A percentile compares a stretch with the other conserved stretches of the same genome.
These are phyloP conservation scores for Syngnathus typhle DNA, from an alignment of 2,113 vertebrate species.

Conservation along the genomic window DNA sequence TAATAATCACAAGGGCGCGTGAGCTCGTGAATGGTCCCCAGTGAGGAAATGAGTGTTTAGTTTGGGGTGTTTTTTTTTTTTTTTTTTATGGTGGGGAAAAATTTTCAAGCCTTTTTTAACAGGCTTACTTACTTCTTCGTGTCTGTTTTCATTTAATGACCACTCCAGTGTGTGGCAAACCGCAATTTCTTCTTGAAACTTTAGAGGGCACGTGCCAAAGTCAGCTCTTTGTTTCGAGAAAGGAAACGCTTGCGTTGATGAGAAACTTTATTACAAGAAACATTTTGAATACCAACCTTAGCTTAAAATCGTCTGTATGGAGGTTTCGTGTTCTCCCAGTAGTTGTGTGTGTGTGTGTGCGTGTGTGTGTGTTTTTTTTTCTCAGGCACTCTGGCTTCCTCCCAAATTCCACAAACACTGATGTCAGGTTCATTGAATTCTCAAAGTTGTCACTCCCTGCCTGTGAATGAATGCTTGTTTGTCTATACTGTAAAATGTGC, in stretches of 20 bases:
- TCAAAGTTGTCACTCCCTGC: too few relatives aligned
- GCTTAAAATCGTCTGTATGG: too few relatives aligned
- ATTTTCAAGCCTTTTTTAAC: constrained; percentile 8
- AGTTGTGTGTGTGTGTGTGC: too few relatives aligned
- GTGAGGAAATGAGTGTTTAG: constrained; percentile 43
- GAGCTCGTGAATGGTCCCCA: constrained; percentile 53
- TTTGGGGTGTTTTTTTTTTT: not conserved
- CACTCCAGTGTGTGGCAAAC: not conserved
- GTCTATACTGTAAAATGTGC: too few relatives aligned
- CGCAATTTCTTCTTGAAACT: constrained; percentile 1
- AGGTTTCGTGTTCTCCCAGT: too few relatives aligned
- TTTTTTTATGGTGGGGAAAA: constrained; percentile 13
- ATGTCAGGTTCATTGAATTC: too few relatives aligned
- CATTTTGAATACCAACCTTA: not conserved
- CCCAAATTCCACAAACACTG: too few relatives aligned
- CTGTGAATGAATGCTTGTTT: too few relatives aligned
- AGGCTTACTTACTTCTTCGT: constrained; percentile 1
- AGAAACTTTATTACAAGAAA: not conserved
- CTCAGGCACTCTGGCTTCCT: too few relatives aligned
- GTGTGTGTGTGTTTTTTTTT: too few relatives aligned
- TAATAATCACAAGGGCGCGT: constrained; percentile 35
- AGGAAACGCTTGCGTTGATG: too few relatives aligned
- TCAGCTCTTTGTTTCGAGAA: not conserved
- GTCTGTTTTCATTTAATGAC: constrained; percentile 12
- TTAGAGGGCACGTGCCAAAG: not conserved